Conservation (phyloP, 1,140 invertebrate species). For the Paraescarpia echinospica region DNA sequence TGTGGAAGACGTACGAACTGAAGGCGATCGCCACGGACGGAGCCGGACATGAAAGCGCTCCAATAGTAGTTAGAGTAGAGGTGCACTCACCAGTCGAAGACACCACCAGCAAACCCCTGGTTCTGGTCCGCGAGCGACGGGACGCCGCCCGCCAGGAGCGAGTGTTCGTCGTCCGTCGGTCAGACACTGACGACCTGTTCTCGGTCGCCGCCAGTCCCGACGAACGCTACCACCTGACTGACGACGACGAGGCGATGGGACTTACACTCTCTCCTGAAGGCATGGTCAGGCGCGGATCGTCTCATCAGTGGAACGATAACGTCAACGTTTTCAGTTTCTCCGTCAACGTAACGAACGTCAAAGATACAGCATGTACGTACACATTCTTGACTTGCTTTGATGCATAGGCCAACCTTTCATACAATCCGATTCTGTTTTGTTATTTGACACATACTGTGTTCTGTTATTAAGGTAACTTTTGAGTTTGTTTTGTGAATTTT, state of each 20-base stretch:
- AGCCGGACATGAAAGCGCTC: not conserved
- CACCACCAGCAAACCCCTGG: not conserved
- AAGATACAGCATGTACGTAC: constrained; percentile 8
- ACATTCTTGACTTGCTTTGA: not conserved
- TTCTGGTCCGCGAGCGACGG: not conserved
- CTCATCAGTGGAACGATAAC: not conserved
- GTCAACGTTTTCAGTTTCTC: not conserved
- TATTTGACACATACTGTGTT: too few relatives aligned
- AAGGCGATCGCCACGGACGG: not conserved
- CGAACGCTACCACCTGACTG: not conserved
- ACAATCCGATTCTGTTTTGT: too few relatives aligned
- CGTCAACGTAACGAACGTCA: not conserved
- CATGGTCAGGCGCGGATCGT: not conserved
- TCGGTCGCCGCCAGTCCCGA: constrained; percentile 2
- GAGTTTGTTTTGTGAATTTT: too few relatives aligned
- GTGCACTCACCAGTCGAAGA: not conserved
- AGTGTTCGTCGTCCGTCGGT: not conserved
- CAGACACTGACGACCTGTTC: constrained; percentile 16
- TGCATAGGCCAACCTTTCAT: too few relatives aligned
- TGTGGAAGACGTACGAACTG: constrained; percentile 8
- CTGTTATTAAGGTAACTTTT: too few relatives aligned
- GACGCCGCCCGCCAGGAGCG: not conserved
- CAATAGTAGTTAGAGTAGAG: not conserved
- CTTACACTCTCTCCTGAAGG: not conserved
- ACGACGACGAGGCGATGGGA: not conserved